Base-by-base conservation (phyloP, 2,113 vertebrate species). In the Centropristis striata region DNA sequence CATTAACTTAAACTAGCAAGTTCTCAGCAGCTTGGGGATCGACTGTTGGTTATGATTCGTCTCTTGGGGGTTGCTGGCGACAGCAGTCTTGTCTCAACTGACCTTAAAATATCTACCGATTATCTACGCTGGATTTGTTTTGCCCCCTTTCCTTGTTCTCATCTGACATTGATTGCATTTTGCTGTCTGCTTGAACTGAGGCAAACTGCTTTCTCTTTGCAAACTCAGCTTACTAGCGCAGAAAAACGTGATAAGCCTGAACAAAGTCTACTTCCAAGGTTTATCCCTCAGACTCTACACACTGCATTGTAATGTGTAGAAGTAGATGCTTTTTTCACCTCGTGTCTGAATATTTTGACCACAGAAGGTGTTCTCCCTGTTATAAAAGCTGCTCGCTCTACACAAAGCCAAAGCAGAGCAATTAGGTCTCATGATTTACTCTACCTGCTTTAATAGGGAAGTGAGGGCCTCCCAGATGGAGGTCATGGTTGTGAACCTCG, bases 391-490 rank as follows among this genome's bases (percentile, higher is more conserved):
- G 57, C 20, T 44, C 75, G 53, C 69, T 37, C 65, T 23, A 60
- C 44, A 51, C 67, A 37, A 50, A 78, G 82, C 76, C 86, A 86
- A 91, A 88, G 86, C 71, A 90, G 86, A 91, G 91, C 89, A 92
- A 93, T 92, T 90, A 92, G 83, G 79, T 75, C 71, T 81, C 74
- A 68, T 86, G 90, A 94, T 94, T 93, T 92, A 91, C 84, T 91
- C 82, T 88, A 69, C 64, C 84, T 77, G 69, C 87, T 87, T 87
- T 90, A 91, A 88, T 84, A 79, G 76, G 87, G 82, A 90, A 75
- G 76, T 61, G 81, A 85, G 81, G 75, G 82, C 69, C 89, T 86
- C 83, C 90, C 71, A 88, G 78, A 84, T 47, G 79, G 81, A 87
- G 93, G 89, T 91, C 90, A 88, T 20, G 76, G 78, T 87, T 83